Base-by-base conservation (phyloP, 2,113 vertebrate species). In the Murina feae region DNA sequence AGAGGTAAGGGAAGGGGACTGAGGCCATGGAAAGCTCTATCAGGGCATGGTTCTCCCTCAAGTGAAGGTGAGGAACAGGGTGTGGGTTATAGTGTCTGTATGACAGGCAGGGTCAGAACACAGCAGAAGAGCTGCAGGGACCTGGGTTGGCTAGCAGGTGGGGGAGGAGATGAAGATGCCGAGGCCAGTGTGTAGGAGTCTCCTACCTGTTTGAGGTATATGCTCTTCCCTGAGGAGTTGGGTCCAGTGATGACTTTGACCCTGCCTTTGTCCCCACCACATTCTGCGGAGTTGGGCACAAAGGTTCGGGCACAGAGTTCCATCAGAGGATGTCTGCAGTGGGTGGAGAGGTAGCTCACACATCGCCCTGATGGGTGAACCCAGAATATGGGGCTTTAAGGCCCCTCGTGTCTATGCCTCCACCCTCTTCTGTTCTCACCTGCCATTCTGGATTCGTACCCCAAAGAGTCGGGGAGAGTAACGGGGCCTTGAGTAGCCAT, bases 161-260 rank as follows among this genome's bases (percentile, higher is more conserved):
- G 23, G 63, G 53, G 65, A 42, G n/a, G 89, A 53, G 42, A 58
- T 3, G 25, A 55, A n/a, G 87, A 63, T 11, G 35, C 14, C 23
- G 74, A 79, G 72, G 79, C 53, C 12, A n/a, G 37, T 58, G 1
- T 55, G 21, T 5, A 13, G 49, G 65, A 28, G 63, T 37, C 60
- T 25, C 47, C 82, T 85, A 99, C 99, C 98, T 99, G 99, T 97
- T 99, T 99, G 82, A 99, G 98, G 97, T 99, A 99, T 89, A 99
- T 97, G 42, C 99, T 99, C 96, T 99, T 99, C 79, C 99, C 99
- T 72, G 99, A 99, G 35, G 99, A 99, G 96, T 99, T 99, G 60
- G 99, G 99, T 25, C 99, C 99, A 0, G 99, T 99, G 97, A 99
- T 98, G 91, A 99, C 98, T 97, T 99, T 99, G 90, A 99, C 98